Conservation (phyloP, 2,113 vertebrate species). For the Nycticryphes semicollaris region DNA sequence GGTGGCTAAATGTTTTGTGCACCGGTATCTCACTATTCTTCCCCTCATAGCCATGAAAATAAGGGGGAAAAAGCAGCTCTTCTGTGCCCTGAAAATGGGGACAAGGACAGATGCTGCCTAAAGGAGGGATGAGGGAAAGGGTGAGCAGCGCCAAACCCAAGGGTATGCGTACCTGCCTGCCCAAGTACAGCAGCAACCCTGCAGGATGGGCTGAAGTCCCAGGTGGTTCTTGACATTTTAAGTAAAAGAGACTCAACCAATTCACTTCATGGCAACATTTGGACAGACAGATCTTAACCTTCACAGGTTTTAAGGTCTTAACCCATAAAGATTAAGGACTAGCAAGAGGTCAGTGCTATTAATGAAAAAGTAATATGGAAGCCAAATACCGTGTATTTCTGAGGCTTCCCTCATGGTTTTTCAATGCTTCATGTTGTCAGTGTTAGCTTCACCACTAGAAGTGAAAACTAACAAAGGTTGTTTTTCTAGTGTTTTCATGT, state of each 20-base stretch:
- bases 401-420: not conserved
- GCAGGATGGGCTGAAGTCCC: not conserved
- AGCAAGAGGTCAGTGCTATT: not conserved
- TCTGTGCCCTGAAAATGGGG: not conserved
- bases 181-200: not conserved
- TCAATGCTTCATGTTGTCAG: not conserved
- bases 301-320: not conserved
- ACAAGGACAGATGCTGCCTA: not conserved
- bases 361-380: not conserved
- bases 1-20: not conserved
- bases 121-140: not conserved
- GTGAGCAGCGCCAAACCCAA: not conserved
- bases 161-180: not conserved
- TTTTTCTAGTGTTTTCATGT: not conserved
- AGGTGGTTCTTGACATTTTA: not conserved
- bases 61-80: not conserved
- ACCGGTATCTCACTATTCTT: not conserved
- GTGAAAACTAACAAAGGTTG: not conserved
- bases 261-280: not conserved
- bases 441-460: not conserved
- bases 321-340: not conserved
- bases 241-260: not conserved
- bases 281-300: not conserved
- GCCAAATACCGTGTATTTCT: not conserved
- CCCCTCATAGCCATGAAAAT: not conserved